Base-by-base conservation (phyloP, 2,888 invertebrate genomes). In the Netelia fuscicornis region DNA sequence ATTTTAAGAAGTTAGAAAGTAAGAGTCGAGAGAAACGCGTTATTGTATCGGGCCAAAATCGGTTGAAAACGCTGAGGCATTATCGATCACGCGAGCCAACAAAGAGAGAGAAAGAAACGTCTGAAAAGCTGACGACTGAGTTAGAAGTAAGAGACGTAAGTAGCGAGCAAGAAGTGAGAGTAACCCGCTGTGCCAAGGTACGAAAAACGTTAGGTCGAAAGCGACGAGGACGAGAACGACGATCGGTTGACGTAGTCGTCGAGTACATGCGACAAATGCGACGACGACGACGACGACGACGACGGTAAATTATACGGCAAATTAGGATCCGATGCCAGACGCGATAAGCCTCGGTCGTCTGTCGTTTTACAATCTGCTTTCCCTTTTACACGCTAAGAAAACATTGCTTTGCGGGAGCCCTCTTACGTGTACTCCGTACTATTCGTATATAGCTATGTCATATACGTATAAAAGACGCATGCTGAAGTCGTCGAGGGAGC, bases 281-380 rank as follows among this genome's bases (percentile, higher is more conserved):
- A 60, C 58, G 10, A 72, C 65, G 65, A 58, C 75, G 67, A 58
- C 75, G 67, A 83, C 72, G 37, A 60, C 48, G 54, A 58, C 78
- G 85, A 76, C 71, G 85, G 62, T 85, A 72, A 85, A 85, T 85
- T 85, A 82, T 85, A 75, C 85, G 79, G 85, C 82, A 79, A 85
- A 85, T 85, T 85, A 82, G 82, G 85, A 85, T 79, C 75, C 82
- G 85, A 85, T 85, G 85, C 85, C 85, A 85, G 85, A 82, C 85
- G 75, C 82, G 85, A 85, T 85, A 85, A 85, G 85, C 70, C 84
- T 58, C 44, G 79, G 75, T 82, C 85, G 82, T 85, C 82, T 23
- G 79, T 82, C 79, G 79, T 82, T 82, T 79, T 71, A 79, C 82
- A 79, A 85, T 82, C 52, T 60, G 75, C 82, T 79, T 74, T 71